Evolutionary conservation across 2,797 vertebrate species (phyloP), one percentile per base, ranked within the genome.

Genomic region (Hozukius guyotensis): DNA sequence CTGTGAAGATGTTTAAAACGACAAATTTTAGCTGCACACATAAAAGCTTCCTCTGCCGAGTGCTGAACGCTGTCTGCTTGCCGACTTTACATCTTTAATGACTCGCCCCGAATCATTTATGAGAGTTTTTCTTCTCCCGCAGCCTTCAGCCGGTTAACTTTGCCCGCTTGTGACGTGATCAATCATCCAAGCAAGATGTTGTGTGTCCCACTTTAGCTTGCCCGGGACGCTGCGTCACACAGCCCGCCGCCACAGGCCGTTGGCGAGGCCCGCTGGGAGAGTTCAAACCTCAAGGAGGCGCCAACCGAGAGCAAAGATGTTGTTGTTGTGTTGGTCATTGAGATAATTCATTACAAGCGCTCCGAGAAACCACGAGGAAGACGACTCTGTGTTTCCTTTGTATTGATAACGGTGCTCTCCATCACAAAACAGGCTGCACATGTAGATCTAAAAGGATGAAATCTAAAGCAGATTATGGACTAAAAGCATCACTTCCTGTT

Each of bases 181-280:
- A 90, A 90, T 90, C 92, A 92, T 80, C 88, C 91, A 79, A 84
- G 88, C 84, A 80, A 77, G 88, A 92, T 87, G 87, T 88, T 91
- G 85, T 90, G 84, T 80, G 87, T 91, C 90, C 83, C 87, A 77
- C 84, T 88, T 86, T 59, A 82, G 74, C 79, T 75, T 82, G 32
- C 55, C n/a, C 4, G 18, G 52, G 74, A 42, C 10, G 10, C 72
- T 4, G 49, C 61, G 16, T 38, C 18, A 25, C 53, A 42, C 32
- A 24, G 27, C 34, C 16, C 16, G 8, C 29, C 4, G n/a, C 31
- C 25, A 4, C 46, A 4, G 34, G 57, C 61, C 9, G 24, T 29
- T 25, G 8, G n/a, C 31, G 3, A n/a, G 60, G 42, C 49, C 76
- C n/a, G 5, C 46, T 8, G 85, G 84, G 75, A 76, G 70, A 49